Percentiles rank a stretch among this genome's conserved stretches.
Conservation (phyloP, 2,888 invertebrate genomes). For the Cryptocheilus praepositus region DNA sequence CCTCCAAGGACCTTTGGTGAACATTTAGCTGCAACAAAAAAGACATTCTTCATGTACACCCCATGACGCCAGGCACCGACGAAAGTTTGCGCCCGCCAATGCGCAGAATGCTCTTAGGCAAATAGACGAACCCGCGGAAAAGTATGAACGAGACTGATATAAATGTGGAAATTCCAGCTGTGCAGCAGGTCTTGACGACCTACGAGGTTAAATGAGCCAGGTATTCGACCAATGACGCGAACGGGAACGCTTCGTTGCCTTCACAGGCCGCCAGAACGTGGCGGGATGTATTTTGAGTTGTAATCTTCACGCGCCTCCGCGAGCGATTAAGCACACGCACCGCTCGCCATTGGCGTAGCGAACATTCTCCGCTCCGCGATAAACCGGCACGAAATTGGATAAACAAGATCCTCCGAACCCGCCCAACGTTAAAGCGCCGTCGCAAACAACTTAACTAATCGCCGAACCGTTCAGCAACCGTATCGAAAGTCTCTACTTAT, state of each 20-base stretch:
- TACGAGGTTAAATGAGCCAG: conserved; percentile 17
- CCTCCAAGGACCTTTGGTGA: conserved; percentile 72
- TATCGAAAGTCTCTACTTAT: no score
- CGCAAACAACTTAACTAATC: no score
- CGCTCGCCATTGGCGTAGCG: conserved; percentile 9
- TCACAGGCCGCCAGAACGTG: conserved; percentile 32
- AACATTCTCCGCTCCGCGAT: neutral
- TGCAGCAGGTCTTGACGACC: conserved; percentile 12
- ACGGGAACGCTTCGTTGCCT: conserved; percentile 24
- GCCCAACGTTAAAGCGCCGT: no score
- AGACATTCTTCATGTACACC: neutral
- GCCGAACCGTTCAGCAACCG: no score
- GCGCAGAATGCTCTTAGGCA: no score
- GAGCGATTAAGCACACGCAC: conserved; percentile 10
- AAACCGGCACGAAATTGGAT: conserved; percentile 4
- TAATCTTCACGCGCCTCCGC: conserved; percentile 40
- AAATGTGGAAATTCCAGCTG: no score
- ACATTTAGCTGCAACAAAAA: conserved; percentile 69
- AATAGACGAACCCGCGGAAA: no score
- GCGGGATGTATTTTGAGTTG: conserved; percentile 34
- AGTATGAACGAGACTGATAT: no score
- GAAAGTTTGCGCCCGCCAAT: no score
- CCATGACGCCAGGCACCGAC: neutral
- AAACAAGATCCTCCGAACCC: no score
- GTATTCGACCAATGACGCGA: conserved; percentile 14